Evolutionary conservation across 2,113 vertebrate genomes (phyloP).

Genomic region (Albula goreensis): DNA sequence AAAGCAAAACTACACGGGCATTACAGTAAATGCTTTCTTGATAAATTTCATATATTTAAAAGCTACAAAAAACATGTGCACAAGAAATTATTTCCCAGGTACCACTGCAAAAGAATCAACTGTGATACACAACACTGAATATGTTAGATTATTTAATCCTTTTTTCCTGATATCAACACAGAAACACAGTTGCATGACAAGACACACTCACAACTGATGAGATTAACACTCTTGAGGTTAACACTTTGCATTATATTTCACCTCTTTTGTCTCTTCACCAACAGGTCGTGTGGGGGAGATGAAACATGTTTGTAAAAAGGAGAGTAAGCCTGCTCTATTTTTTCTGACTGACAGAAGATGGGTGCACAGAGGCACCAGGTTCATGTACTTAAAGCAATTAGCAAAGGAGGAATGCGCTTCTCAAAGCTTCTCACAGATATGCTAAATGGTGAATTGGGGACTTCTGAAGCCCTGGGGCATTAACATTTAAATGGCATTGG

Average conservation of each 20-base stretch:
- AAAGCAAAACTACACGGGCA: too few relatives aligned
- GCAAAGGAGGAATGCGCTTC: slow-evolving; percentile 31
- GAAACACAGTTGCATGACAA: neutral
- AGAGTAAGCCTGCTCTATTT: slow-evolving; percentile 19
- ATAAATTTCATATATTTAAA: too few relatives aligned
- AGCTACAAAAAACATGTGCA: too few relatives aligned
- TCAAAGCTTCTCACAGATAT: slow-evolving; percentile 52
- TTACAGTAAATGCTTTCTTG: too few relatives aligned
- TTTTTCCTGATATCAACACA: too few relatives aligned
- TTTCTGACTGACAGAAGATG: slow-evolving; percentile 38
- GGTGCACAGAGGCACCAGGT: slow-evolving; percentile 36
- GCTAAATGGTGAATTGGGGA: slow-evolving; percentile 54
- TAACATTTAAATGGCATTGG: slow-evolving; percentile 68
- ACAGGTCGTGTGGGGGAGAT: slow-evolving; percentile 24
- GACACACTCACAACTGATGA: neutral
- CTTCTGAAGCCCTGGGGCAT: slow-evolving; percentile 58
- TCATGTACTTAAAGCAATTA: slow-evolving; percentile 62
- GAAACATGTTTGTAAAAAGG: slow-evolving; percentile 7
- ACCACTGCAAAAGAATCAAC: too few relatives aligned
- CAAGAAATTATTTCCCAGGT: too few relatives aligned
- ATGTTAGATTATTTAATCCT: too few relatives aligned
- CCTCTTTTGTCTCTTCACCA: slow-evolving; percentile 31
- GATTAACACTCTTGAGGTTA: neutral
- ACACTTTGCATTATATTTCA: neutral
- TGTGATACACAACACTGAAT: too few relatives aligned